phyloP scores from a whole-genome alignment of 2,797 vertebrate species.

The Xenentodon cancila region DNA sequence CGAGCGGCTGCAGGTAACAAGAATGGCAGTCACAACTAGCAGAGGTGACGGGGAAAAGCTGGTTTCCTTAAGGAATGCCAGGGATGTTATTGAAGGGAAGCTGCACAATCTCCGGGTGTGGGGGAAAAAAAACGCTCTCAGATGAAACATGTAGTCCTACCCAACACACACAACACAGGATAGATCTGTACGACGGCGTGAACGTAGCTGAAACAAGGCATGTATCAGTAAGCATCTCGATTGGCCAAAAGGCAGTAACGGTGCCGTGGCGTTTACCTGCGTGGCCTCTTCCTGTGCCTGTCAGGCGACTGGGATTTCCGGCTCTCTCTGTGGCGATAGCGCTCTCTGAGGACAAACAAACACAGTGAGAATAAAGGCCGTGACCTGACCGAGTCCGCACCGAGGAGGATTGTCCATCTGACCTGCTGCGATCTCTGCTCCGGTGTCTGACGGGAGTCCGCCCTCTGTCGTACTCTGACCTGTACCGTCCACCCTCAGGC shows the following conservation, averaged over 20 bases:
- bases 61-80: too few species aligned
- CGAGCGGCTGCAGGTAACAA: conserved; percentile 81
- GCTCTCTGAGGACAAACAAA: conserved; percentile 77
- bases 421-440: conserved; percentile 93
- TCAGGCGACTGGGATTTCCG: conserved; percentile 88
- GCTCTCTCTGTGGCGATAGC: conserved; percentile 90
- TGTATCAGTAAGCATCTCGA: too few species aligned
- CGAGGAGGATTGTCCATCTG: accelerated
- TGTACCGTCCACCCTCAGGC: conserved; percentile 85
- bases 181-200: too few species aligned
- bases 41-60: too few species aligned
- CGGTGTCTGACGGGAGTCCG: conserved; percentile 86
- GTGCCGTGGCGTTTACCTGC: conserved; percentile 78
- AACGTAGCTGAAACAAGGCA: too few species aligned
- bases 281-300: conserved; percentile 88
- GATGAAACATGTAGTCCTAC: too few species aligned
- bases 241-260: too few species aligned
- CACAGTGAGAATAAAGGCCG: background rate
- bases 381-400: background rate
- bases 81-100: too few species aligned
- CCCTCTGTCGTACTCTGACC: conserved; percentile 87
- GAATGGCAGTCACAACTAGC: too few species aligned
- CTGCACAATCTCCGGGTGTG: too few species aligned
- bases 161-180: too few species aligned
- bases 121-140: too few species aligned